A percentile compares a stretch with the other conserved stretches of the same genome.
Evolutionary conservation across 2,797 vertebrate genomes (phyloP).

Genomic region (Scyliorhinus canicula): DNA sequence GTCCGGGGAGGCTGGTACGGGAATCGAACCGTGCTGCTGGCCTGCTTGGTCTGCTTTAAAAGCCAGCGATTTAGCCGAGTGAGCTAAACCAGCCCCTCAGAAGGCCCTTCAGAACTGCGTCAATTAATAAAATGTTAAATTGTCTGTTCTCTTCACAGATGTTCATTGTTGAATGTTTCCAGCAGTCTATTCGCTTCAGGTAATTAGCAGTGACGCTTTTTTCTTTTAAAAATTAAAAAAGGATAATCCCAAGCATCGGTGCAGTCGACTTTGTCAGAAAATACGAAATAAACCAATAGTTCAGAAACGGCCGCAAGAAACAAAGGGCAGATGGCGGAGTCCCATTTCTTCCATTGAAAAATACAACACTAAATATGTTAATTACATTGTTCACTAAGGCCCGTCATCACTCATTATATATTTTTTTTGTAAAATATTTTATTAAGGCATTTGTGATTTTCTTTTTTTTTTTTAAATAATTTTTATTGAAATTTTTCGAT

Average conservation of each 20-base stretch:
- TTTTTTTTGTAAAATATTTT: no score
- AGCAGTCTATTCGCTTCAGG: background rate
- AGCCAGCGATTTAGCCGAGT: no score
- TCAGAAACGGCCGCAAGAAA: background rate
- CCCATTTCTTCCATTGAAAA: background rate
- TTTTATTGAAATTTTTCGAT: no score
- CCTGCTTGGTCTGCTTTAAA: no score
- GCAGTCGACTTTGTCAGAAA: background rate
- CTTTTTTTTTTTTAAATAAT: no score
- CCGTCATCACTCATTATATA: no score
- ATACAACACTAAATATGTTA: background rate
- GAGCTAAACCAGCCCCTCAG: no score
- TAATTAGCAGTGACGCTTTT: background rate
- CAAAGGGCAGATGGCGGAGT: background rate
- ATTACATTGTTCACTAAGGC: background rate
- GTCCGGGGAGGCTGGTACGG: no score
- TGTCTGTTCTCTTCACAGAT: background rate
- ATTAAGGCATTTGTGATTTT: no score
- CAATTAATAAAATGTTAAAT: background rate
- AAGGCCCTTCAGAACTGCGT: background rate
- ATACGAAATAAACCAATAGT: background rate
- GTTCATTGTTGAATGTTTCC: background rate
- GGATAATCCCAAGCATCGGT: background rate
- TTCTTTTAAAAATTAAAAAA: background rate
- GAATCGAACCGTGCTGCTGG: no score